Evolutionary conservation across 2,797 vertebrate genomes (phyloP), one percentile per base, ranked within the genome.

Genomic region (Tamandua tetradactyla): DNA sequence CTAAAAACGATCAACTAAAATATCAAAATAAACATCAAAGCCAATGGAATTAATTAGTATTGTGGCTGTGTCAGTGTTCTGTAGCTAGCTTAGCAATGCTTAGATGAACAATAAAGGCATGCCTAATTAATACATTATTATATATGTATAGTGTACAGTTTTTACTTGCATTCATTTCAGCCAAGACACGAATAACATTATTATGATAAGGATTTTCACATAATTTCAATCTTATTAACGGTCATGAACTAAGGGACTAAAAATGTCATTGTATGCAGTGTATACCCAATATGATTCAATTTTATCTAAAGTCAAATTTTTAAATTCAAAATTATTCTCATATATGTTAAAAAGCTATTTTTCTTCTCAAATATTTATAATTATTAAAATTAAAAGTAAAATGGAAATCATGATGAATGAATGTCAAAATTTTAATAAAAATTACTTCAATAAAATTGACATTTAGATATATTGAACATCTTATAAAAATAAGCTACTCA

Each of bases 401-500:
- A 55, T 61, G 37, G 8, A 88, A 69, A 11, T 62, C 83, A 55
- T 40, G 23, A 69, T 42, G 47, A 55, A n/a, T 75, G 14, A 95
- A 80, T 42, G 69, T 23, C 8, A 74, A 92, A 84, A 92, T 47
- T 61, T 72, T 69, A 57, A 55, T 52, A 49, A 69, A 37, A 84
- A 59, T 47, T 93, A 74, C 84, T 69, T 64, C 64, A 62, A 59
- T 52, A 79, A 47, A 89, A 74, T 40, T 57, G 2, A 12, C 0
- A n/a, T 42, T 93, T 37, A 68, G 64, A 72, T 76, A 40, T 74
- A 74, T 55, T 40, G 52, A 59, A 9, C 52, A 37, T 72, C 89
- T 82, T 74, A 72, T 85, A 68, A 93, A 91, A 89, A 72, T 87
- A 68, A 94, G 89, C 86, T n/a, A n/a, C n/a, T n/a, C n/a, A n/a